Base-by-base conservation (phyloP, 2,113 vertebrate species). In the Oenanthe melanoleuca region DNA sequence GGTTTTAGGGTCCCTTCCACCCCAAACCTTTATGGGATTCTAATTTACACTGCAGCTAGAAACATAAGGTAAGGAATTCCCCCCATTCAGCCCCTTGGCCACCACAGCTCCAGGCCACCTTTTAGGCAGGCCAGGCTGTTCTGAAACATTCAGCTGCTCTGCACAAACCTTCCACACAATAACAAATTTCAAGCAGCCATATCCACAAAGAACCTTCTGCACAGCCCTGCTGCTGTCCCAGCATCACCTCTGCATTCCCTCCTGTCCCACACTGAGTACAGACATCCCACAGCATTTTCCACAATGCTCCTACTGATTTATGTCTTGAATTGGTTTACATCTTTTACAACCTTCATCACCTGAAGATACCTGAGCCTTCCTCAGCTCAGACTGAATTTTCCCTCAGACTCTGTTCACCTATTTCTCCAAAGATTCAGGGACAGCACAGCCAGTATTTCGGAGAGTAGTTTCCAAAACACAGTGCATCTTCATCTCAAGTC, bases 41-140 rank as follows among this genome's bases (percentile, higher is more conserved):
- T 31, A 11, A 31, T 13, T 38, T 5, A 18, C 29, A 50, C 22
- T 4, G 25, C 24, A 63, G 50, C 49, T 6, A 4, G n/a, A 23
- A 72, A 40, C 40, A 59, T 10, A 11, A 4, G 1, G 5, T 42
- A 26, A 64, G 61, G 3, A 21, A 49, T 4, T 15, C 44, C 42
- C 33, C 4, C 1, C 61, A 2, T 16, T 21, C 4, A 3, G 33
- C 31, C 8, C 6, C 52, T 5, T 1, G 4, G n/a, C 29, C 53
- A 49, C 4, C 4, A 0, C 0, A 24, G 20, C 52, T 60, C 44
- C 74, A 7, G 24, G 45, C 21, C 31, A 24, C 38, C 45, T 72
- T 25, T 66, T 1, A 47, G 52, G 37, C 45, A 29, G 12, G 21
- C 44, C 59, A 7, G 13, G 3, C 52, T n/a, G 11, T 2, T 40